Percentiles rank a stretch among this genome's conserved stretches.
These are phyloP conservation scores for Charanyca ferruginea DNA, from an alignment of 2,888 invertebrate genomes.

Conservation along the genomic window DNA sequence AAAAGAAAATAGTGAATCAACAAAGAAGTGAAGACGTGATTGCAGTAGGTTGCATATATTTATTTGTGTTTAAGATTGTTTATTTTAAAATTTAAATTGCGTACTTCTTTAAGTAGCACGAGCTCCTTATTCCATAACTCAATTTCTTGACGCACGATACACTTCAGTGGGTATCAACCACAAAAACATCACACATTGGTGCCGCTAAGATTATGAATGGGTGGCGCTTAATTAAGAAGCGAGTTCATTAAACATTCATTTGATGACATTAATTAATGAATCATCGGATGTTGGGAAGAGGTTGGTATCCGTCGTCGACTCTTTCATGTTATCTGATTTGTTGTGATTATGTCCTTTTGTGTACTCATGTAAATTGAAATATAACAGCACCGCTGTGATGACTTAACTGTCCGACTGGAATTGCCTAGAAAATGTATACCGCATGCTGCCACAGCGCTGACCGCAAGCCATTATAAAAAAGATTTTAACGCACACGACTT, in stretches of 20 bases:
- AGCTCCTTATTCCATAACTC: not conserved
- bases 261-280: constrained; percentile 44
- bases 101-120: too few relatives aligned
- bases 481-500: too few relatives aligned
- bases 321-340: constrained; percentile 43
- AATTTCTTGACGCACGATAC: constrained; percentile 10
- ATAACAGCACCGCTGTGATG: too few relatives aligned
- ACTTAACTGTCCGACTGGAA: too few relatives aligned
- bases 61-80: too few relatives aligned
- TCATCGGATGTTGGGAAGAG: not conserved
- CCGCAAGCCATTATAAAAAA: too few relatives aligned
- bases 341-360: not conserved
- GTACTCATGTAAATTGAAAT: not conserved
- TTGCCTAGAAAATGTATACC: too few relatives aligned
- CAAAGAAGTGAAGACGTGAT: too few relatives aligned
- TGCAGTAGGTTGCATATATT: too few relatives aligned
- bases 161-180: constrained; percentile 42
- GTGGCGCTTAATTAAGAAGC: constrained; percentile 52
- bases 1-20: too few relatives aligned
- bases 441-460: too few relatives aligned
- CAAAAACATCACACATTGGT: constrained; percentile 51
- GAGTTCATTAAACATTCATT: constrained; percentile 58
- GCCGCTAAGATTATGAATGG: constrained; percentile 56
- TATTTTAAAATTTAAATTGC: too few relatives aligned
- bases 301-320: constrained; percentile 27